A percentile compares a stretch with the other conserved stretches of the same genome.
Conservation (phyloP, 2,113 vertebrate genomes). For the human (Homo sapiens) region GRCh38 chr7:134211501-134212000, state of each 20-base stretch:
- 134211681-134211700: conserved; percentile 30
- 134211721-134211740: neutral
- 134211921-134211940: neutral
- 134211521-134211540: neutral
- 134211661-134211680: conserved; percentile 6
- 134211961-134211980: neutral
- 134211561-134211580: neutral
- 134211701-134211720: neutral
- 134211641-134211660: neutral
- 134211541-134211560: neutral
- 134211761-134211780: neutral
- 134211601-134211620: conserved; percentile 18
- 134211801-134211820: neutral
- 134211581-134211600: neutral
- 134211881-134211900: neutral
- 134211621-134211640: neutral
- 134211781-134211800: neutral
- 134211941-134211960: neutral
- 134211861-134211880: neutral
- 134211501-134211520: neutral
- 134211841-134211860: neutral
- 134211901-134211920: neutral
- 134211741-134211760: neutral
- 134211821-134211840: neutral
- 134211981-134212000: neutral